phyloP scores from a whole-genome alignment of 2,888 invertebrate species.

The Terebella lapidaria region DNA sequence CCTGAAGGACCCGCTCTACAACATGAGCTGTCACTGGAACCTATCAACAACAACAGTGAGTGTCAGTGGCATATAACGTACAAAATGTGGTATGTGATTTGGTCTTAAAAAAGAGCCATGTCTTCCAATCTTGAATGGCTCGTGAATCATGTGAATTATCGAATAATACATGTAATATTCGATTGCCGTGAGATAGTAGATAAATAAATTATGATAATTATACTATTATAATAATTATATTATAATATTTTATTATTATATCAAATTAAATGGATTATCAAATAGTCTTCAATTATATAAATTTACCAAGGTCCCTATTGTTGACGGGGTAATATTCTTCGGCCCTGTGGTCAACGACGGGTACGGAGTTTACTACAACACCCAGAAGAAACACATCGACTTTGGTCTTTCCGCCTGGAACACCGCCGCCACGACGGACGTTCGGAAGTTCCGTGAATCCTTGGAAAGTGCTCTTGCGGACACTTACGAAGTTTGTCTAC shows the following conservation, averaged over 20 bases:
- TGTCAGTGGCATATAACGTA: too few relatives aligned
- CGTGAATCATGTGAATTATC: too few relatives aligned
- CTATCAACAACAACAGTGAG: slow-evolving; percentile 83
- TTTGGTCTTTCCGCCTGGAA: slow-evolving; percentile 70
- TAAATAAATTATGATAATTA: too few relatives aligned
- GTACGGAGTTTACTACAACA: slow-evolving; percentile 93
- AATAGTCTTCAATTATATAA: not conserved
- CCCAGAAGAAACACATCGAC: slow-evolving; percentile 68
- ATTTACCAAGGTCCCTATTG: slow-evolving; percentile 66
- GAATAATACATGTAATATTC: too few relatives aligned
- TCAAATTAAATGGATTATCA: too few relatives aligned
- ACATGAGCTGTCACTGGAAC: slow-evolving; percentile 71
- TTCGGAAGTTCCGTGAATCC: not conserved
- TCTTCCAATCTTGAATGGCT: too few relatives aligned
- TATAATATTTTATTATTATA: too few relatives aligned
- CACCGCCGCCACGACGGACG: slow-evolving; percentile 50
- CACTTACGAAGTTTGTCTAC: not conserved
- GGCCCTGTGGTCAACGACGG: slow-evolving; percentile 82
- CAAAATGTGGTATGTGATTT: too few relatives aligned
- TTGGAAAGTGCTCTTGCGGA: not conserved
- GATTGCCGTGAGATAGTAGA: too few relatives aligned
- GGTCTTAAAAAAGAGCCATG: too few relatives aligned
- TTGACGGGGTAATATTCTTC: slow-evolving; percentile 89
- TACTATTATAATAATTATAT: too few relatives aligned
- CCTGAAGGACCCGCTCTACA: slow-evolving; percentile 63